Percentiles rank a stretch among this genome's conserved stretches.
Evolutionary conservation across 2,797 vertebrate species (phyloP).

Genomic region (Typhlichthys subterraneus): DNA sequence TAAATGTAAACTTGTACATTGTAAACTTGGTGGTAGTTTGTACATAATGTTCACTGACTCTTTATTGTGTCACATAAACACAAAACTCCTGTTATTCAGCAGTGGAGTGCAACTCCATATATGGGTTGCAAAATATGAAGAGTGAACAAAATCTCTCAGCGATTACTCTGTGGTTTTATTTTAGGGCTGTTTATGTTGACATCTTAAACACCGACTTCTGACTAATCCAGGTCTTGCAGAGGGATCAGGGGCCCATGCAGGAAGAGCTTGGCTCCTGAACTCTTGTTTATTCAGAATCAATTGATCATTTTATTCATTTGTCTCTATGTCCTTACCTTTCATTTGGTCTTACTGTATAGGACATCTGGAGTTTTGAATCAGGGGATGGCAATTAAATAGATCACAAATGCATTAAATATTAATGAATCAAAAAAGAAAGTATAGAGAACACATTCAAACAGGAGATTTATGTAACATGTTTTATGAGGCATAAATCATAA

Average conservation of each 20-base stretch:
- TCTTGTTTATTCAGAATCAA: constrained; percentile 46
- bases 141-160: constrained; percentile 41
- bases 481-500: too few species aligned
- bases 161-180: constrained; percentile 27
- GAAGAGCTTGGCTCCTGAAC: constrained; percentile 39
- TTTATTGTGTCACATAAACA: constrained; percentile 61
- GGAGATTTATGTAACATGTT: too few species aligned
- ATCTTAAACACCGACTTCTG: constrained; percentile 10
- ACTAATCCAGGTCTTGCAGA: constrained; percentile 12
- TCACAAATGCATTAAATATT: neutral
- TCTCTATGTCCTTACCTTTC: constrained; percentile 5
- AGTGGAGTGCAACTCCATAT: constrained; percentile 54
- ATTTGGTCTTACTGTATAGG: neutral
- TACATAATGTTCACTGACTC: constrained; percentile 39
- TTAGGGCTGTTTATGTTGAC: constrained; percentile 42
- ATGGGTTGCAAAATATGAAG: constrained; percentile 52
- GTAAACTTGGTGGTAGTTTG: constrained; percentile 9
- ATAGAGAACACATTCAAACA: too few species aligned
- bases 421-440: too few species aligned
- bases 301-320: constrained; percentile 12
- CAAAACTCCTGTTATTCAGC: constrained; percentile 41
- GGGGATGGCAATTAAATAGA: constrained; percentile 4
- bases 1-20: too few species aligned
- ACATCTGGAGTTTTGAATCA: constrained; percentile 1
- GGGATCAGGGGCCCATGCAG: constrained; percentile 8